Evolutionary conservation across 2,888 invertebrate genomes (phyloP), one percentile per base, ranked within the genome.

Genomic region (Thymelicus acteon): DNA sequence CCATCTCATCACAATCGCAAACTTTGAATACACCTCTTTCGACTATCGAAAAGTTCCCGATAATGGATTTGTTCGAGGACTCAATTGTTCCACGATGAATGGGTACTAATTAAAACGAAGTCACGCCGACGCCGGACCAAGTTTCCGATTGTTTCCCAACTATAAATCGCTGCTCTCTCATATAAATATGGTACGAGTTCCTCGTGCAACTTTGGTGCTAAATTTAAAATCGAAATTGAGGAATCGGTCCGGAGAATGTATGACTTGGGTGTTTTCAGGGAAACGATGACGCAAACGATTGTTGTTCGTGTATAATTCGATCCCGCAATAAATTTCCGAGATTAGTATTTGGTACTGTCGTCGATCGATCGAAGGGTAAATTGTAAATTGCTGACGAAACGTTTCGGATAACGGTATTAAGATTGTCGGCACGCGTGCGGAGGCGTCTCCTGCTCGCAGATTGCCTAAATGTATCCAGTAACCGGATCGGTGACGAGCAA

Each of bases 91-190:
- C 80, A 83, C 90, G 88, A 92, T 93, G 92, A 94, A 94, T 93
- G 92, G 93, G 91, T 86, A 91, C 93, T 94, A 94, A 94, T 94
- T 94, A 94, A 93, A 94, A 94, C 88, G 91, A 91, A 93, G 92
- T 93, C 92, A 90, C 88, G 89, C 85, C 90, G 89, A 85, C 80
- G 89, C 84, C 81, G 88, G 91, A 89, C 90, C 86, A 90, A 92
- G 86, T 92, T 92, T 82, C 81, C 87, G 87, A 92, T 91, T 92
- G 91, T 92, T 90, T 86, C 85, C 84, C 76, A 87, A 90, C 91
- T 91, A 91, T 91, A 92, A 92, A 92, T 92, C 90, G 89, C 84
- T 79, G 81, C 84, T 85, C 85, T 82, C 87, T 86, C 86, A 90
- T 92, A 92, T 91, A 92, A 91, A 92, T 92, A 92, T 90, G 88